Percentiles rank a stretch among this genome's conserved stretches.
Conservation (phyloP, 2,113 vertebrate species). For the Puffinus mauretanicus region DNA sequence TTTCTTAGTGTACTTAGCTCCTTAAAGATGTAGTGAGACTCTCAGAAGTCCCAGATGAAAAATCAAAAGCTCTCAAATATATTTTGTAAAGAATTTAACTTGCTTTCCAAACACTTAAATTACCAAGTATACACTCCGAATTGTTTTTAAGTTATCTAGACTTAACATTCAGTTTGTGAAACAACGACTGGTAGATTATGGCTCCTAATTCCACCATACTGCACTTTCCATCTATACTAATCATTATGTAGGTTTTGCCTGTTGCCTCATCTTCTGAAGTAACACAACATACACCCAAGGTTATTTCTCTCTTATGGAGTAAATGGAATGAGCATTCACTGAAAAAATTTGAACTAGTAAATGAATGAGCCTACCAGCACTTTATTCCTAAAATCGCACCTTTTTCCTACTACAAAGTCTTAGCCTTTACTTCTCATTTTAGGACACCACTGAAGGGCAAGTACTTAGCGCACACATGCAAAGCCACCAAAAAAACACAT, state of each 20-base stretch:
- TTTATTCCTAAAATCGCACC: neutral
- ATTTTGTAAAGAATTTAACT: neutral
- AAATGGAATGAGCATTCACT: neutral
- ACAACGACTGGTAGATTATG: neutral
- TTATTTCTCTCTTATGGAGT: neutral
- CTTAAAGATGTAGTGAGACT: neutral
- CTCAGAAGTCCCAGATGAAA: neutral
- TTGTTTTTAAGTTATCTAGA: neutral
- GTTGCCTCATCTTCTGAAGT: neutral
- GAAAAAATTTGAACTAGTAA: neutral
- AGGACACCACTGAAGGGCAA: neutral
- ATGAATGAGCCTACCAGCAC: neutral
- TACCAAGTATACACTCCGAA: neutral
- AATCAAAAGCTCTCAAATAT: neutral
- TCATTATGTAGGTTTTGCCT: neutral
- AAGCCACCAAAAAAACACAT: neutral
- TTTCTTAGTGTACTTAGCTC: neutral
- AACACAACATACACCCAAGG: neutral
- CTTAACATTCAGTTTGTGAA: neutral
- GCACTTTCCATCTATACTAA: neutral
- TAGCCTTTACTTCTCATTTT: neutral
- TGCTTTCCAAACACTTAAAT: neutral
- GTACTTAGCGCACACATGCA: neutral
- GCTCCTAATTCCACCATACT: neutral
- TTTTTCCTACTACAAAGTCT: neutral